phyloP scores from a whole-genome alignment of 2,888 invertebrate species.

The Listrodromus nycthemerus region DNA sequence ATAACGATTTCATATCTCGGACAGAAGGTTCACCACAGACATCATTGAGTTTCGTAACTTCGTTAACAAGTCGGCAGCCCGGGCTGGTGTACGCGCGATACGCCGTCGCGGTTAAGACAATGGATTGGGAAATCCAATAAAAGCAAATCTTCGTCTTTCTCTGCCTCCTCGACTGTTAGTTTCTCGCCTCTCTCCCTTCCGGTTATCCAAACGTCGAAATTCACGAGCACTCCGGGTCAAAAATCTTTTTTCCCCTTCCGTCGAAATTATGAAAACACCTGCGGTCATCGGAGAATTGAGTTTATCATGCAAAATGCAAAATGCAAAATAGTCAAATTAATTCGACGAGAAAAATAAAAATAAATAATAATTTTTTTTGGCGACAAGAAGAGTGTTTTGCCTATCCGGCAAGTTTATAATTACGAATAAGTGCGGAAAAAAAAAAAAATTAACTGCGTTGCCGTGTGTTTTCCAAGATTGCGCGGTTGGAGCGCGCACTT shows the following conservation, averaged over 20 bases:
- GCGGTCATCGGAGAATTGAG: conserved; percentile 31
- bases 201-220: conserved; percentile 42
- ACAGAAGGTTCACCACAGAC: conserved; percentile 58
- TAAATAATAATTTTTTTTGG: neutral
- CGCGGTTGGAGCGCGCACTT: neutral
- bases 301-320: neutral
- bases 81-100: conserved; percentile 68
- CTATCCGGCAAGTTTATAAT: neutral
- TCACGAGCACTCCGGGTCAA: conserved; percentile 9
- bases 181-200: conserved; percentile 28
- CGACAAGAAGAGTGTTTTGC: neutral
- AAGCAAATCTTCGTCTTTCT: conserved; percentile 19
- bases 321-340: neutral
- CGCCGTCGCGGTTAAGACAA: conserved; percentile 72
- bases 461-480: neutral
- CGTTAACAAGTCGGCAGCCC: conserved; percentile 23
- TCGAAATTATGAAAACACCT: conserved; percentile 46
- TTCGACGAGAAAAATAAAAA: neutral
- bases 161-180: conserved; percentile 12
- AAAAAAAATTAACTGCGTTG: neutral
- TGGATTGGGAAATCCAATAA: conserved; percentile 76
- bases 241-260: conserved; percentile 20
- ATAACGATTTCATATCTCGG: conserved; percentile 63
- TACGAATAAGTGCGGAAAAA: neutral
- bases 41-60: conserved; percentile 67